phyloP scores from a whole-genome alignment of 2,113 vertebrate species.

The Athene cunicularia region DNA sequence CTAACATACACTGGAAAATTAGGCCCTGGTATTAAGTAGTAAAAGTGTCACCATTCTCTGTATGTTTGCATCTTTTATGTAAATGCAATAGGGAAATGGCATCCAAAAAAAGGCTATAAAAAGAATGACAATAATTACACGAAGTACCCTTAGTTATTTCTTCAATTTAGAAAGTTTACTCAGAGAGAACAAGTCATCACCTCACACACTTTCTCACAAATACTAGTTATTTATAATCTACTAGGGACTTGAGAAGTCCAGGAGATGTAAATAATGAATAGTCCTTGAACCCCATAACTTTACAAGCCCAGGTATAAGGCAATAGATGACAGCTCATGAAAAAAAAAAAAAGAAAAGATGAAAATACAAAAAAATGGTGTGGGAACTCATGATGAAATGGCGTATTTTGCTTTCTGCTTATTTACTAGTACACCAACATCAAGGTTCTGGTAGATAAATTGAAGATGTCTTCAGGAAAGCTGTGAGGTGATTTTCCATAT shows the following conservation, averaged over 20 bases:
- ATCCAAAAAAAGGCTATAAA: not conserved
- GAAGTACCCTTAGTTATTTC: not conserved
- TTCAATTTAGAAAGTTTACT: not conserved
- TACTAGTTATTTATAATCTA: not conserved
- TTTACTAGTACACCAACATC: rapidly evolving
- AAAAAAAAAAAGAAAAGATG: rapidly evolving
- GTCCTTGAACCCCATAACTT: rapidly evolving
- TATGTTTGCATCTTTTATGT: not conserved
- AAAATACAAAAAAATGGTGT: not conserved
- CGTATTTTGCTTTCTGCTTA: not conserved
- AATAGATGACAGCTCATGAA: not conserved
- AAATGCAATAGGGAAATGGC: not conserved
- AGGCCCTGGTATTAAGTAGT: not conserved
- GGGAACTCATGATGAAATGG: not conserved
- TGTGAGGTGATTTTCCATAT: rapidly evolving
- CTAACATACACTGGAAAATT: not conserved
- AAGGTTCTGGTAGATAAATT: not conserved
- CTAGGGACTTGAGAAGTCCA: not conserved
- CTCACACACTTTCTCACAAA: not conserved
- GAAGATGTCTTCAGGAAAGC: not conserved
- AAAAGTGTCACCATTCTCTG: not conserved
- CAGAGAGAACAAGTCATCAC: rapidly evolving
- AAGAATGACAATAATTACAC: not conserved
- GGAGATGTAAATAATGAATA: not conserved
- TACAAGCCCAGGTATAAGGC: not conserved